Evolutionary conservation across 2,113 vertebrate genomes (phyloP).

Genomic region (Toxotes jaculatrix): DNA sequence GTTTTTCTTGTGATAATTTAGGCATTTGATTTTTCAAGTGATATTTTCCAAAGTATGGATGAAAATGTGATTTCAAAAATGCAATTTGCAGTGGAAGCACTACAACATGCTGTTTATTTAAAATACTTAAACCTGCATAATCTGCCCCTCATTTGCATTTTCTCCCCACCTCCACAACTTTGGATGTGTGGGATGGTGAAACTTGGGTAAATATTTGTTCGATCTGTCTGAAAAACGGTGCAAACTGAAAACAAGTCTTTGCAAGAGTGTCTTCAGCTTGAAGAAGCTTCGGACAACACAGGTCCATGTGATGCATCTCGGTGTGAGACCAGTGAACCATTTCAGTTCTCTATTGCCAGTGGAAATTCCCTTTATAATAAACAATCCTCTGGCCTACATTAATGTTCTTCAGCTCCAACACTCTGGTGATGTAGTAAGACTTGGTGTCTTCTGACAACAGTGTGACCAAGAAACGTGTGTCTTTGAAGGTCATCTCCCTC

Average conservation of each 20-base stretch:
- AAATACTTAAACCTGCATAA: conserved; percentile 3
- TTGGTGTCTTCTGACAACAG: conserved; percentile 94
- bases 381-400: conserved; percentile 83
- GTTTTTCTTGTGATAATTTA: background rate
- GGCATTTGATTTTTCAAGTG: background rate
- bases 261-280: background rate
- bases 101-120: background rate
- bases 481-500: conserved; percentile 90
- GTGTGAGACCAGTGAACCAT: background rate
- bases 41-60: background rate
- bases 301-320: background rate
- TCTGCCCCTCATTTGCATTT: background rate
- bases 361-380: conserved; percentile 11
- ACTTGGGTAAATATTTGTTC: background rate
- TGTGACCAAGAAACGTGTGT: conserved; percentile 92
- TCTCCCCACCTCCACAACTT: background rate
- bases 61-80: background rate
- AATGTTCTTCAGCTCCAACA: conserved; percentile 91
- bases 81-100: too few species aligned
- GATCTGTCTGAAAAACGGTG: background rate
- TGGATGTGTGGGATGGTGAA: background rate
- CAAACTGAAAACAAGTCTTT: background rate
- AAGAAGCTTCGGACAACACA: background rate
- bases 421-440: conserved; percentile 95
- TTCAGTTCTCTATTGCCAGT: conserved; percentile 17